Evolutionary conservation across 2,888 invertebrate genomes (phyloP), one percentile per base, ranked within the genome.

Genomic region (Melipona beecheii): DNA sequence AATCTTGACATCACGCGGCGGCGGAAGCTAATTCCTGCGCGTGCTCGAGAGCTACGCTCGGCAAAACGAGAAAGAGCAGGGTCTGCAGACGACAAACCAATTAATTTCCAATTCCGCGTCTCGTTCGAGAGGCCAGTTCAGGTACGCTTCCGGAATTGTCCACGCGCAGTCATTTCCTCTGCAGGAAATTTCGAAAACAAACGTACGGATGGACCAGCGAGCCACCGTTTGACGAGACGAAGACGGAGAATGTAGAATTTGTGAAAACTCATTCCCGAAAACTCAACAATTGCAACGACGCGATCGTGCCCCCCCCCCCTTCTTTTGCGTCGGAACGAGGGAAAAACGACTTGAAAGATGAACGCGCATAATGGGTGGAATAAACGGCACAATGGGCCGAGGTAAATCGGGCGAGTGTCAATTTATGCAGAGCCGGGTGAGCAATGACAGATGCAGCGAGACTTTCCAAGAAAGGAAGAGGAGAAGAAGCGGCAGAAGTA

Each of bases 31-130:
- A 75, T 85, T 84, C 80, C 60, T 69, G 72, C 56, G 24, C 52
- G 72, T 56, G 64, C 52, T 62, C 21, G 31, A 50, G 43, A 56
- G 65, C n/a, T n/a, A 43, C 66, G 43, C 78, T 13, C 49, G 52
- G 24, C 58, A 62, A 75, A 87, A 85, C 76, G 87, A 54, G 76
- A 82, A 85, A 81, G 78, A 78, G 78, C 72, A 73, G 27, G 9
- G 75, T 71, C 87, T 88, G 87, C 87, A 84, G 87, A 88, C 87
- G 87, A 88, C 87, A 88, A 88, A 88, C 87, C 87, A 88, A 88
- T 88, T 88, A 88, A 88, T 86, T 88, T 69, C 83, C 82, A 78
- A 87, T 87, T 83, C 81, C 87, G 78, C 11, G 43, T 69, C 50
- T 64, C 60, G 81, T 85, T 86, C 86, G 76, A 87, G 83, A 79